phyloP scores from a whole-genome alignment of 2,113 vertebrate genomes.

The Limanda limanda region DNA sequence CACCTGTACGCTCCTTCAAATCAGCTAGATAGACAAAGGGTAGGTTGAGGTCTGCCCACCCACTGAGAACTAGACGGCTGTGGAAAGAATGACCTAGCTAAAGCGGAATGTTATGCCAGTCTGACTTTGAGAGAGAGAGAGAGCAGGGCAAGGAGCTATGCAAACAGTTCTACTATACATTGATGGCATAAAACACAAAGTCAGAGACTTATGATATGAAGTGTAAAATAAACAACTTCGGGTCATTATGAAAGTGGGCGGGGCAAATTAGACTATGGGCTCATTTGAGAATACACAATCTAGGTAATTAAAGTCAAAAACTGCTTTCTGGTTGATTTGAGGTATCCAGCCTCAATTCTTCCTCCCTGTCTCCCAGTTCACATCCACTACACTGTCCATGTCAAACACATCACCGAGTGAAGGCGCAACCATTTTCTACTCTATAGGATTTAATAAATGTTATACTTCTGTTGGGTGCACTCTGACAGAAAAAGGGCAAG shows the following conservation, averaged over 20 bases:
- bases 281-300: too few relatives aligned
- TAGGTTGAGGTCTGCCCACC: too few relatives aligned
- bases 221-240: neutral
- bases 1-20: too few relatives aligned
- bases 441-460: neutral
- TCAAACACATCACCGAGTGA: neutral
- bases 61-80: too few relatives aligned
- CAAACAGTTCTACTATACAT: too few relatives aligned
- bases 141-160: too few relatives aligned
- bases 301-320: neutral
- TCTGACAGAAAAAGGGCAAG: neutral
- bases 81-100: too few relatives aligned
- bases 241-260: too few relatives aligned
- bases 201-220: neutral
- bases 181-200: too few relatives aligned
- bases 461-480: neutral
- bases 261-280: neutral
- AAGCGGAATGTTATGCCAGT: too few relatives aligned
- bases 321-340: neutral
- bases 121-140: too few relatives aligned
- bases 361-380: neutral
- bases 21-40: too few relatives aligned
- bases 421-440: neutral
- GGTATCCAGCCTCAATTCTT: neutral
- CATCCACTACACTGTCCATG: slow-evolving; percentile 13